Percentiles rank a stretch among this genome's conserved stretches.
These are phyloP conservation scores for Microplitis mediator DNA, from an alignment of 1,140 invertebrate genomes.

Conservation along the genomic window DNA sequence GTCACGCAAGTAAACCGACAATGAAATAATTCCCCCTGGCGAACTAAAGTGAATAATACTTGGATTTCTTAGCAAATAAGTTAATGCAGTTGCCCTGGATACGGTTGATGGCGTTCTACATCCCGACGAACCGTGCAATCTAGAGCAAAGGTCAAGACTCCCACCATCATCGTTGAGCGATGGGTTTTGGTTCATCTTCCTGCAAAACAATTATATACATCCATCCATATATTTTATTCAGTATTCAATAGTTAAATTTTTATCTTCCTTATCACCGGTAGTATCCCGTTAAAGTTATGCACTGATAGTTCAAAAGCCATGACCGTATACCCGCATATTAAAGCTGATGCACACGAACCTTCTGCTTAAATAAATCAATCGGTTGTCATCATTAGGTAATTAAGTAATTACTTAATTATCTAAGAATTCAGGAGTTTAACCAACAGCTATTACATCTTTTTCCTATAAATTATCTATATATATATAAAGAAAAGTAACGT, in stretches of 20 bases:
- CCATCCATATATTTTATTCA: not conserved
- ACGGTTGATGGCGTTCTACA: conserved; percentile 42
- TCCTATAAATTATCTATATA: no score
- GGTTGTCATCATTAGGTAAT: no score
- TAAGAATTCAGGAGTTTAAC: no score
- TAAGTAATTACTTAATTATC: no score
- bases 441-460: no score
- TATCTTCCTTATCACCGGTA: not conserved
- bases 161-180: not conserved
- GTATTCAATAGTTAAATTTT: not conserved
- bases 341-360: not conserved
- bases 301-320: conserved; percentile 6
- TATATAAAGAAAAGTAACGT: not conserved
- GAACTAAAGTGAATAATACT: not conserved
- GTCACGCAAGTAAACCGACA: no score
- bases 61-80: not conserved
- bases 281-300: conserved; percentile 16
- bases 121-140: conserved; percentile 36
- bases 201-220: no score
- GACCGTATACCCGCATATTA: not conserved
- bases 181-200: not conserved
- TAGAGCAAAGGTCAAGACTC: conserved; percentile 48
- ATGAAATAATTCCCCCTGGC: not conserved
- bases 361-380: no score
- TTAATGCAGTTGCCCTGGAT: conserved; percentile 41